A percentile compares a stretch with the other conserved stretches of the same genome.
Evolutionary conservation across 2,888 invertebrate species (phyloP).

Genomic region (Hypomecis atomaria): DNA sequence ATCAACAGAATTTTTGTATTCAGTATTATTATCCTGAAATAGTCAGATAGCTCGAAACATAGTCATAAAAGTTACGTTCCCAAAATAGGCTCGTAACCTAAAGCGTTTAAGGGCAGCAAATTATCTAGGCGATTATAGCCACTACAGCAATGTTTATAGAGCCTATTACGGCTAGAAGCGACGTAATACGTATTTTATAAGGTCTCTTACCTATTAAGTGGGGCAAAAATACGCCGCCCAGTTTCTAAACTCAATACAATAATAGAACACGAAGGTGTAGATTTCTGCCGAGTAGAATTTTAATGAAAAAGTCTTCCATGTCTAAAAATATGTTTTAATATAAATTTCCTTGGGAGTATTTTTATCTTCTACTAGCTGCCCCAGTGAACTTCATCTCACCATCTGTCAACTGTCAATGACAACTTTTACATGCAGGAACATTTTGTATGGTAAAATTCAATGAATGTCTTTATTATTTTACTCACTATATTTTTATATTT

Average conservation of each 20-base stretch:
- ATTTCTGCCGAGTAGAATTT: no score
- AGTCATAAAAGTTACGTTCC: conserved; percentile 16
- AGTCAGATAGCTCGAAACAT: conserved; percentile 12
- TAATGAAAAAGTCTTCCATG: no score
- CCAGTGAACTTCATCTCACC: no score
- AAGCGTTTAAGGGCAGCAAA: conserved; percentile 24
- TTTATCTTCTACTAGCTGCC: no score
- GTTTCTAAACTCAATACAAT: neutral
- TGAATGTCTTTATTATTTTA: no score
- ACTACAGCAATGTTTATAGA: conserved; percentile 19
- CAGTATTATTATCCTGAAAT: neutral
- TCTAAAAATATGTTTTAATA: no score
- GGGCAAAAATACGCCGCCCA: conserved; percentile 4
- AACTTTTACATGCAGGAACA: no score
- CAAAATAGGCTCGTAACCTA: conserved; percentile 6
- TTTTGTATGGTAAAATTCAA: no score
- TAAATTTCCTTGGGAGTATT: no score
- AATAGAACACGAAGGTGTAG: no score
- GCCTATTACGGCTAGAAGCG: conserved; percentile 8
- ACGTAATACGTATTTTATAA: conserved; percentile 12
- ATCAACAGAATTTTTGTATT: neutral
- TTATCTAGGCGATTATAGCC: conserved; percentile 21
- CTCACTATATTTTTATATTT: no score
- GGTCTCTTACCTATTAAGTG: conserved; percentile 9
- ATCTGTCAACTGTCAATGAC: no score